Conservation (phyloP, 1,140 invertebrate species). For the Zaprionus ornatus region DNA sequence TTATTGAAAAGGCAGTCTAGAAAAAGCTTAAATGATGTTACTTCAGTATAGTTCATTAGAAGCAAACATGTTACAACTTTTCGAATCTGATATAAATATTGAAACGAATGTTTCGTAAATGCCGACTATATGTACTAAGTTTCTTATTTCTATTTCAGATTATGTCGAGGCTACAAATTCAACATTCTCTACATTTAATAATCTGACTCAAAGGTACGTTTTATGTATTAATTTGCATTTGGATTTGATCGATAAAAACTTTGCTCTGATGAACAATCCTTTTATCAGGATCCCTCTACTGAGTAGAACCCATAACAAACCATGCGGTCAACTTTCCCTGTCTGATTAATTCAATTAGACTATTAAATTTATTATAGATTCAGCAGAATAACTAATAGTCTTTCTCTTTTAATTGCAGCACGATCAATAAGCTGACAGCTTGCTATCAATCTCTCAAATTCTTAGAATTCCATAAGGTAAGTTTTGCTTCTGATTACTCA, state of each 20-base stretch:
- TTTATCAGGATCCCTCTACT: conserved; percentile 79
- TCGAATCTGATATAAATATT: conserved; percentile 54
- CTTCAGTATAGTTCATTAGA: conserved; percentile 82
- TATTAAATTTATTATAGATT: neutral
- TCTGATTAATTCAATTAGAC: conserved; percentile 46
- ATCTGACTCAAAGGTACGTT: conserved; percentile 23
- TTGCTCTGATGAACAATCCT: conserved; percentile 62
- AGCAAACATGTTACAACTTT: conserved; percentile 73
- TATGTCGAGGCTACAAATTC: neutral
- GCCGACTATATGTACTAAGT: neutral
- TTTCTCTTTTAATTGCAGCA: neutral
- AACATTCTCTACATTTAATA: too few relatives aligned
- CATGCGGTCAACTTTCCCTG: conserved; percentile 74
- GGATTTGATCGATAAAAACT: neutral
- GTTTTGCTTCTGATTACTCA: neutral
- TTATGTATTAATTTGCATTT: neutral
- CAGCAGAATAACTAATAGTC: neutral
- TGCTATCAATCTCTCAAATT: neutral
- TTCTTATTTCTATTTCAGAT: conserved; percentile 5
- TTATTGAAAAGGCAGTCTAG: neutral
- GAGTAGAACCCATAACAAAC: conserved; percentile 80
- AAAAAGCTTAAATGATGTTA: conserved; percentile 53
- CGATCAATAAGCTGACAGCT: neutral
- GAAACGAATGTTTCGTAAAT: neutral
- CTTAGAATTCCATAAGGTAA: neutral